These are phyloP conservation scores for Cichladusa arquata DNA, from an alignment of 2,113 vertebrate species.

Conservation along the genomic window DNA sequence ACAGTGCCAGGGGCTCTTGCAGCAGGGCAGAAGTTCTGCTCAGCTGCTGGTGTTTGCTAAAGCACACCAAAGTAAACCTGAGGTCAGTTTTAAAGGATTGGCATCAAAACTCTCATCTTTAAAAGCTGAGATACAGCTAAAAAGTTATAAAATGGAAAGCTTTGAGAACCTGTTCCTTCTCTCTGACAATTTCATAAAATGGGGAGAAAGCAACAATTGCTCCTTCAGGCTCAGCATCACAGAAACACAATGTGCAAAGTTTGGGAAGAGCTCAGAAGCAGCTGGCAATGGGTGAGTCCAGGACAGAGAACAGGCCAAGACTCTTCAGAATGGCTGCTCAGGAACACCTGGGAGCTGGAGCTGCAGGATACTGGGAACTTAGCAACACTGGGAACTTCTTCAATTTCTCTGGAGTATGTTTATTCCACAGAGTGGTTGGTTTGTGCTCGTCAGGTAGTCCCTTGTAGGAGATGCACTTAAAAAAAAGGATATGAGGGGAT, in stretches of 20 bases:
- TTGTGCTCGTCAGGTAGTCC: background rate
- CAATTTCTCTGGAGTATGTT: background rate
- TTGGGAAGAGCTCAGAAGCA: background rate
- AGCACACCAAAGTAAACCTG: background rate
- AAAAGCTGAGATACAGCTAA: background rate
- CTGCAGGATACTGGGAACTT: background rate
- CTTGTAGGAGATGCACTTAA: background rate
- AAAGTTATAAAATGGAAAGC: background rate
- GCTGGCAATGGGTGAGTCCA: background rate
- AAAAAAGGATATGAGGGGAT: background rate
- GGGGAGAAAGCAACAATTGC: background rate
- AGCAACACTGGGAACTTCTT: background rate
- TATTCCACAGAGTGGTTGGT: background rate
- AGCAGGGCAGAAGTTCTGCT: background rate
- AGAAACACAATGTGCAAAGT: rapidly evolving
- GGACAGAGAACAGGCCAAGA: background rate
- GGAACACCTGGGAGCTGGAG: background rate
- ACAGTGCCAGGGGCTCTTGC: background rate
- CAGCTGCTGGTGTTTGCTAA: background rate
- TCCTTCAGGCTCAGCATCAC: background rate
- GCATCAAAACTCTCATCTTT: background rate
- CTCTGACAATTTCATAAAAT: background rate
- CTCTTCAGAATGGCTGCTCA: background rate
- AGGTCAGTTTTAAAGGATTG: background rate
- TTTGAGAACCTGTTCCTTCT: background rate